These are phyloP conservation scores for Lophochroa leadbeateri DNA, from an alignment of 2,113 vertebrate species.

Conservation along the genomic window DNA sequence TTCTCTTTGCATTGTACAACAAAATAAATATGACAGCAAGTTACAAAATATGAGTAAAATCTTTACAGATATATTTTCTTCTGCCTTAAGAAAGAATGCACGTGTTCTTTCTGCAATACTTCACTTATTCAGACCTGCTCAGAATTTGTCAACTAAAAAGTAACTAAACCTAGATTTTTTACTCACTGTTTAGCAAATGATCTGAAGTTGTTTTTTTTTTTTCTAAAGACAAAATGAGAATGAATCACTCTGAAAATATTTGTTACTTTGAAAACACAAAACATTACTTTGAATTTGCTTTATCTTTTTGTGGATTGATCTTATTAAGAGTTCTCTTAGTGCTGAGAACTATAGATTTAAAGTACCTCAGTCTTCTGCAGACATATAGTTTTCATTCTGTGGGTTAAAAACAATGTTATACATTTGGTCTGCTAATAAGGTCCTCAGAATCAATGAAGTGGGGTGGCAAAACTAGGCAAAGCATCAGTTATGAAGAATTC, in stretches of 20 bases:
- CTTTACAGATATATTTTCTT: background rate
- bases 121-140: background rate
- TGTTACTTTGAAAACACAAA: background rate
- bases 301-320: background rate
- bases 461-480: background rate
- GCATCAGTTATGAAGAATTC: background rate
- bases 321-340: background rate
- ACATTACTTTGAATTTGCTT: background rate
- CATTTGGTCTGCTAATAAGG: background rate
- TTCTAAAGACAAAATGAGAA: background rate
- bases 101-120: background rate
- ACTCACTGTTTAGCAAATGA: background rate
- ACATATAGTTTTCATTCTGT: background rate
- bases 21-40: background rate
- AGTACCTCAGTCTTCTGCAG: background rate
- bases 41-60: background rate
- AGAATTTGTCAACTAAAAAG: background rate
- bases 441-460: background rate
- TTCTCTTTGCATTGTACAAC: background rate
- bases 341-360: background rate
- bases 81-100: background rate
- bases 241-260: background rate
- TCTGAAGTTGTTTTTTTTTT: background rate
- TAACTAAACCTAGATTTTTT: background rate
- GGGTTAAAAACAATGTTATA: background rate